Evolutionary conservation across 2,113 vertebrate species (phyloP), one percentile per base, ranked within the genome.

Genomic region (Sorex araneus): DNA sequence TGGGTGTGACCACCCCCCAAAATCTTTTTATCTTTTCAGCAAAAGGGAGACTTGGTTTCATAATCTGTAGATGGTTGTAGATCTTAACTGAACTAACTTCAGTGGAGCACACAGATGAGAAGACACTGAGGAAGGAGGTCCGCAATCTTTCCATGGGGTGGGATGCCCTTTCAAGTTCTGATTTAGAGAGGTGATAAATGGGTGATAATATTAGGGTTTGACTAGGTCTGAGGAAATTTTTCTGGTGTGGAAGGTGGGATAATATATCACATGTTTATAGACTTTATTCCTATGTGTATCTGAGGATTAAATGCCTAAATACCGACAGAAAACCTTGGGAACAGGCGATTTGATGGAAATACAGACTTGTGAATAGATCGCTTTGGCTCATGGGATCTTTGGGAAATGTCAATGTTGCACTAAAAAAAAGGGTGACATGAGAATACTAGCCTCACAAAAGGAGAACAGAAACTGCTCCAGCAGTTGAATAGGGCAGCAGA

Each of bases 291-390:
- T 83, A 74, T 40, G 19, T 73, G 0, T 86, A 3, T 80, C 69
- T 91, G n/a, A 50, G 69, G 34, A 67, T 90, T 70, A 74, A 18
- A 30, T 78, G 21, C 21, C 27, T 64, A 89, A 70, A 84, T 77
- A 30, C 66, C 82, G 30, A 30, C 19, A 84, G 89, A 88, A 15
- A 50, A 77, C 74, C 89, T 23, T 30, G 66, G 60, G 43, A n/a
- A 77, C 16, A 30, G 40, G 32, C 75, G 32, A 60, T 81, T 60
- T 74, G 40, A 34, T 16, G 45, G n/a, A 27, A 84, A 87, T 28
- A 83, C 23, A 90, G 70, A 40, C 81, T 67, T 57, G 28, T 64
- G 75, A 90, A 88, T 70, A 82, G 77, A 78, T 83, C 50, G 27
- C 34, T 63, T 85, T 86, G 78, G 32, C 64, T 87, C 81, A 5